Evolutionary conservation across 2,113 vertebrate genomes (phyloP), one percentile per base, ranked within the genome.

Genomic region (Apeltes quadracus): DNA sequence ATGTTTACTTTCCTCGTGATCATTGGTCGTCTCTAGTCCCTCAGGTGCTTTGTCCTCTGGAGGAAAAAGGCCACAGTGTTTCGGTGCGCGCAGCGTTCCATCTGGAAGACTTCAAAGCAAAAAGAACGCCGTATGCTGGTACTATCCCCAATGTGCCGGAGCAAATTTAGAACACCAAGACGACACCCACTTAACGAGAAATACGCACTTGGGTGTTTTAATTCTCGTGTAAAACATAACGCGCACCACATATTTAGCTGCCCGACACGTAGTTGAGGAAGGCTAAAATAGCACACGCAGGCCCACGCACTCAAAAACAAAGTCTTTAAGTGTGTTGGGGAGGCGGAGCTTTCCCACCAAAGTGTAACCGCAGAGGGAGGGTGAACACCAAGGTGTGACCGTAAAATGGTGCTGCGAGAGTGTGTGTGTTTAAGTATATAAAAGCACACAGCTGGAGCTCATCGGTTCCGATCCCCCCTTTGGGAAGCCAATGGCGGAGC

Each of bases 281-380:
- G 27, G 61, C 39, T 50, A 51, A 82, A 78, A 72, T 48, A 73
- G 64, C 20, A 44, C 34, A 27, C 58, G 50, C 29, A 44, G 66
- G 25, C 43, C 73, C 71, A 53, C 10, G 0, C 56, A 74, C 57
- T 57, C 38, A 55, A 78, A 83, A 73, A 84, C 68, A 79, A 73
- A 76, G 55, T 59, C 66, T 78, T 66, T 79, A 75, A 59, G 34
- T 65, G 25, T 69, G 58, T 72, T 27, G 8, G 13, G 61, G 69
- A 76, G 82, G 81, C 53, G 79, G 75, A 63, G 76, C 75, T 76
- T 90, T 89, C 80, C 78, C 84, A 85, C 75, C 65, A 75, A 62
- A 70, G 76, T 74, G 72, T 70, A 84, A 90, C 77, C 48, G 36
- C 69, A 53, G 15, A 76, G 57, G 51, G 70, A 59, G 57, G 61